phyloP scores from a whole-genome alignment of 2,888 invertebrate species.

The Luperina nickerlii region DNA sequence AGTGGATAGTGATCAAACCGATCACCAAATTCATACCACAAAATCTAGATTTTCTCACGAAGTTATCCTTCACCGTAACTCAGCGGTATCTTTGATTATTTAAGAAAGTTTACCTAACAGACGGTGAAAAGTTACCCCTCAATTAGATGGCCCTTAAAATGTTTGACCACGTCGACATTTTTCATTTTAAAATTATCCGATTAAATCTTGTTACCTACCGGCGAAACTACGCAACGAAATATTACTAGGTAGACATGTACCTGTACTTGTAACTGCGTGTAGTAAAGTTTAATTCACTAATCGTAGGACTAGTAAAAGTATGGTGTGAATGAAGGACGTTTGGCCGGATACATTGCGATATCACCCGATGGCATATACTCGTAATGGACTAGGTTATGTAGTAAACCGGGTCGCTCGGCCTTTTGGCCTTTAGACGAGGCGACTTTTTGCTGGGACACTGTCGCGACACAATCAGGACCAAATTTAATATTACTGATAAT shows the following conservation, averaged over 20 bases:
- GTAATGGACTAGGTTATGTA: slow-evolving; percentile 41
- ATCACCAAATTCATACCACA: too few species aligned
- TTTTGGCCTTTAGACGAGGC: slow-evolving; percentile 13
- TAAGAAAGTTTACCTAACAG: background rate
- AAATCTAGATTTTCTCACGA: background rate
- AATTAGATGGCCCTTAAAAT: too few species aligned
- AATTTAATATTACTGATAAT: background rate
- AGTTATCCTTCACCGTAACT: background rate
- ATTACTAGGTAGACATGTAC: background rate
- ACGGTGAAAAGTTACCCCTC: background rate
- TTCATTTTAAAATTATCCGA: background rate
- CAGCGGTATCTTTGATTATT: background rate
- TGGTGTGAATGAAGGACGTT: slow-evolving; percentile 73
- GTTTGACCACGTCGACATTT: background rate
- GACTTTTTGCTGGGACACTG: slow-evolving; percentile 33
- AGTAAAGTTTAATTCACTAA: slow-evolving; percentile 63
- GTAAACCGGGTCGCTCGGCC: slow-evolving; percentile 16
- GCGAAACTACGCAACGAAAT: background rate
- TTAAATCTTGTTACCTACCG: background rate
- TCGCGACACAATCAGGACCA: background rate
- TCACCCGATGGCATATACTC: slow-evolving; percentile 46
- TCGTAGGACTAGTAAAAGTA: slow-evolving; percentile 71
- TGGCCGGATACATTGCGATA: slow-evolving; percentile 74
- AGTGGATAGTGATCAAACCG: background rate
- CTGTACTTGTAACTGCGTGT: background rate